Evolutionary conservation across 2,888 invertebrate species (phyloP).

Genomic region (Himalopsyche japonica): DNA sequence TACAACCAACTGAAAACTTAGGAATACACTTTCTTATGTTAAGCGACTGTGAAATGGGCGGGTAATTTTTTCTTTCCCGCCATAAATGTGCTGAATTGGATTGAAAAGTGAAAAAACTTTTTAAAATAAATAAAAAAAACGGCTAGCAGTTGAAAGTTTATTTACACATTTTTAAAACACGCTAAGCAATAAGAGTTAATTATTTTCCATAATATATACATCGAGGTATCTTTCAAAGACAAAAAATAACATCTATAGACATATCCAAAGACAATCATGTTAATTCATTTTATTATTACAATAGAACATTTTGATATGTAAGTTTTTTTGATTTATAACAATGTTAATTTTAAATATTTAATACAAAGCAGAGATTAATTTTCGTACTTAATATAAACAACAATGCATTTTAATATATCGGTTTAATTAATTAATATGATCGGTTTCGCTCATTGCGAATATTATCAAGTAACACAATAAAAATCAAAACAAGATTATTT

Average conservation of each 20-base stretch:
- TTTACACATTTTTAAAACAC: neutral
- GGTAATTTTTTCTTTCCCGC: no score
- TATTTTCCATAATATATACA: constrained; percentile 20
- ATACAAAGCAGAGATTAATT: neutral
- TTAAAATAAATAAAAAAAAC: neutral
- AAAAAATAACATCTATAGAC: neutral
- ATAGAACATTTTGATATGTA: neutral
- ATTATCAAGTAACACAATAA: no score
- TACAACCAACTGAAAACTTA: no score
- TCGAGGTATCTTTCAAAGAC: constrained; percentile 7
- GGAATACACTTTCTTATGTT: no score
- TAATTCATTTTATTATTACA: neutral
- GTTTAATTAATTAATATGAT: no score
- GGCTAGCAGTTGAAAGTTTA: neutral
- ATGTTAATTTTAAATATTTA: neutral
- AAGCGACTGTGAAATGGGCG: no score
- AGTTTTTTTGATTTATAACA: neutral
- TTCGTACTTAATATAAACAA: neutral
- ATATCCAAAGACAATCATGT: constrained; percentile 2
- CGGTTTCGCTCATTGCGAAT: no score
- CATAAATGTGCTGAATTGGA: no score
- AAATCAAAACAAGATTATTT: no score
- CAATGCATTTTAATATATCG: neutral
- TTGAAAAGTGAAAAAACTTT: neutral
- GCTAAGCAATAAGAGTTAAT: neutral